Evolutionary conservation across 2,113 vertebrate genomes (phyloP).

Genomic region (Arvicanthis niloticus): DNA sequence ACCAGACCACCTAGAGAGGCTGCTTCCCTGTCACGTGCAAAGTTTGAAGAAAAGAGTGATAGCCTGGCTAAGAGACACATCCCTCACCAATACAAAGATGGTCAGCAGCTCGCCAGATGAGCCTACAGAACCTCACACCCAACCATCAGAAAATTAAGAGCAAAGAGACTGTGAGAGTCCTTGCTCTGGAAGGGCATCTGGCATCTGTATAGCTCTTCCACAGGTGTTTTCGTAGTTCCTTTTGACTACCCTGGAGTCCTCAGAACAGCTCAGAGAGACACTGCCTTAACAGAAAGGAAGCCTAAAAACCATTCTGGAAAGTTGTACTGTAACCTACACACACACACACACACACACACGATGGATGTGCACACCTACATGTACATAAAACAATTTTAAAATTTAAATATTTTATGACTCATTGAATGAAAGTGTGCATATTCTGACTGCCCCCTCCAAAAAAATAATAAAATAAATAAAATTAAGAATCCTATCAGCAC

Average conservation of each 20-base stretch:
- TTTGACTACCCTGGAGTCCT: background rate
- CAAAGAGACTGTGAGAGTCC: background rate
- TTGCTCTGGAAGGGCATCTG: background rate
- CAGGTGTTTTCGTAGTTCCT: background rate
- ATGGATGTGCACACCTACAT: background rate
- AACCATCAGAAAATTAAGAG: background rate
- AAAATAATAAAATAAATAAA: background rate
- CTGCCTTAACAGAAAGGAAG: background rate
- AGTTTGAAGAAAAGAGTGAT: constrained; percentile 22
- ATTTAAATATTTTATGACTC: background rate
- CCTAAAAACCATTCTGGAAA: background rate
- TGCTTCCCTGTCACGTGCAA: background rate
- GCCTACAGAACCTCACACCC: background rate
- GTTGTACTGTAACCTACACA: background rate
- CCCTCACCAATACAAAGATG: background rate
- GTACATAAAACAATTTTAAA: background rate
- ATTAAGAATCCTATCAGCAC: background rate
- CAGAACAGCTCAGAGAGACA: background rate
- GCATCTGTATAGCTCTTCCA: background rate
- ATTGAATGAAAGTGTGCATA: too few relatives aligned
- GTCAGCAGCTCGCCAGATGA: constrained; percentile 45
- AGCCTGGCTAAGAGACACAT: background rate
- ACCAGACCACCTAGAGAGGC: constrained; percentile 20
- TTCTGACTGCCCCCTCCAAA: background rate
- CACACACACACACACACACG: background rate